Percentiles rank a stretch among this genome's conserved stretches.
Conservation (phyloP, 2,888 invertebrate genomes). For the Erebia palarica region DNA sequence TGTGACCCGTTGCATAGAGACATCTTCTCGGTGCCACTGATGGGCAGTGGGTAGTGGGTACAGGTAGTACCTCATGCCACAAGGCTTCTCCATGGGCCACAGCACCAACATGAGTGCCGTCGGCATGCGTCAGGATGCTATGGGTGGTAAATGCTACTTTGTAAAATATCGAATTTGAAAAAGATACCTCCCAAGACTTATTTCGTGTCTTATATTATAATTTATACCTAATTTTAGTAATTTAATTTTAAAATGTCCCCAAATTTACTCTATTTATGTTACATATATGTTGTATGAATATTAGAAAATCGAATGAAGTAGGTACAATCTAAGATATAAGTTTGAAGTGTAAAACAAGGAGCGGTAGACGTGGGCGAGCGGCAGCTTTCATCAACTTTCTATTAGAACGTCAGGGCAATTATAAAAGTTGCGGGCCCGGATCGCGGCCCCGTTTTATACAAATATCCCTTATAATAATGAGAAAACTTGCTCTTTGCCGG, state of each 20-base stretch:
- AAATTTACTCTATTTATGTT: conserved; percentile 22
- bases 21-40: not conserved
- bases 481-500: conserved; percentile 70
- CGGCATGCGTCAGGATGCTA: conserved; percentile 87
- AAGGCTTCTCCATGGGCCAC: conserved; percentile 97
- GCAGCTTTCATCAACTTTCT: conserved; percentile 79
- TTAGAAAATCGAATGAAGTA: conserved; percentile 44
- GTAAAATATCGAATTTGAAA: not conserved
- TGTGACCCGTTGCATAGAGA: not conserved
- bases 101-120: conserved; percentile 96
- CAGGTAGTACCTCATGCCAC: conserved; percentile 96
- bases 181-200: too few species aligned
- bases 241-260: not conserved
- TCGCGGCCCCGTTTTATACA: conserved; percentile 71
- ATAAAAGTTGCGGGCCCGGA: conserved; percentile 69
- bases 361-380: conserved; percentile 55
- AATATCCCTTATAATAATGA: conserved; percentile 75
- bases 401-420: conserved; percentile 79
- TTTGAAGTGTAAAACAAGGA: conserved; percentile 67
- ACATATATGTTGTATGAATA: conserved; percentile 38
- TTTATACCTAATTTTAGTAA: too few species aligned
- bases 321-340: conserved; percentile 67
- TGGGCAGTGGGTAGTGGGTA: conserved; percentile 85
- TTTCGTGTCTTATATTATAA: too few species aligned
- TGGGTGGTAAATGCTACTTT: conserved; percentile 54